These are phyloP conservation scores for Drosophila hamatofila DNA, from an alignment of 2,888 invertebrate species.

Conservation along the genomic window DNA sequence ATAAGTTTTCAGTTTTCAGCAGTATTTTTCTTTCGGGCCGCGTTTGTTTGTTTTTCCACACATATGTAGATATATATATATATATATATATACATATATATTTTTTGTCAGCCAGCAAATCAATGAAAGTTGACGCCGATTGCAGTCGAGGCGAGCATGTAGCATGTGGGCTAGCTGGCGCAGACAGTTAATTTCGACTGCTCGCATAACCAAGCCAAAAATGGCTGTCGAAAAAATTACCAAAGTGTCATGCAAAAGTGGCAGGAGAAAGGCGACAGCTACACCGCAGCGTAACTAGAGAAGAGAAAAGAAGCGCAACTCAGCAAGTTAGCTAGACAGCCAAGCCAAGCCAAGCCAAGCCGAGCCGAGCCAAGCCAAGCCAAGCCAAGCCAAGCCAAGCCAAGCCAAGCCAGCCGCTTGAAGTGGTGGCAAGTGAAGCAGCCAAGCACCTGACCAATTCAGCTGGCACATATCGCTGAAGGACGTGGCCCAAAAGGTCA, in stretches of 20 bases:
- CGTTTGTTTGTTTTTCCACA: constrained; percentile 54
- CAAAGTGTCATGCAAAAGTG: constrained; percentile 46
- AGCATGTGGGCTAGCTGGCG: constrained; percentile 37
- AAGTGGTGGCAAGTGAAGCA: constrained; percentile 12
- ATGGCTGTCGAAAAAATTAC: constrained; percentile 55
- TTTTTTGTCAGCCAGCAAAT: constrained; percentile 46
- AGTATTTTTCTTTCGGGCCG: constrained; percentile 51
- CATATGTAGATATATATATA: no score
- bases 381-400: no score
- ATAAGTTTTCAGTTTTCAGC: constrained; percentile 61
- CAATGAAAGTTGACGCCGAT: constrained; percentile 63
- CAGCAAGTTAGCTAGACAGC: not conserved
- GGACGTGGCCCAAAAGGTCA: constrained; percentile 73
- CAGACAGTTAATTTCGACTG: constrained; percentile 54
- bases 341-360: not conserved
- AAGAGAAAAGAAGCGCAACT: constrained; percentile 16
- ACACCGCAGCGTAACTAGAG: constrained; percentile 12
- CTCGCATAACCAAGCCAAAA: constrained; percentile 77
- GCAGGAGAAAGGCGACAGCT: constrained; percentile 67
- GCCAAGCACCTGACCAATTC: constrained; percentile 40
- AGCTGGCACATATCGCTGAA: constrained; percentile 52
- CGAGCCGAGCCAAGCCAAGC: no score
- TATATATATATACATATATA: constrained; percentile 13
- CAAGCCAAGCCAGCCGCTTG: not conserved
- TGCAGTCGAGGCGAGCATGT: constrained; percentile 38